phyloP scores from a whole-genome alignment of 1,140 invertebrate genomes.

The Paraescarpia echinospica region DNA sequence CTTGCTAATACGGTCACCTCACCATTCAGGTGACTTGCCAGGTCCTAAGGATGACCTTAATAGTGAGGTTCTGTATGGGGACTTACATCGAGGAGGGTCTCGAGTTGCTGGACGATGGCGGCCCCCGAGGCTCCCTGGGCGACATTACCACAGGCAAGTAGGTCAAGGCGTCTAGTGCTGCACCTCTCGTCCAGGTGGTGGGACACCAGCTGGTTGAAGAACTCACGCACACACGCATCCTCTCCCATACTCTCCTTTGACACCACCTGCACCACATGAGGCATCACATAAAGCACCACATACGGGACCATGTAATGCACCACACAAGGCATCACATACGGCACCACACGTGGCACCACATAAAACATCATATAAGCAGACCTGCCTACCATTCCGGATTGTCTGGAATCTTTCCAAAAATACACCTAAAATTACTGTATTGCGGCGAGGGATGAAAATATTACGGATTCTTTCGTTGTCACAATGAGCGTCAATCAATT shows the following conservation, averaged over 20 bases:
- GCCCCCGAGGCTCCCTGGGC: constrained; percentile 45
- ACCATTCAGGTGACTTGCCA: too few relatives aligned
- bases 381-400: too few relatives aligned
- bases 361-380: not conserved
- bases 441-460: too few relatives aligned
- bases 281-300: not conserved
- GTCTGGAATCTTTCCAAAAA: too few relatives aligned
- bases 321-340: not conserved
- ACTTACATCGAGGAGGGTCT: constrained; percentile 45
- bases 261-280: constrained; percentile 32
- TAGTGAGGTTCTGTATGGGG: not conserved
- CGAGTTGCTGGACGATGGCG: constrained; percentile 45
- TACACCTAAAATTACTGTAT: too few relatives aligned
- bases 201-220: constrained; percentile 41
- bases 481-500: too few relatives aligned
- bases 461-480: too few relatives aligned
- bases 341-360: not conserved
- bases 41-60: too few relatives aligned
- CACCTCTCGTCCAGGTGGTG: constrained; percentile 39
- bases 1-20: too few relatives aligned
- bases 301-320: not conserved
- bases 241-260: constrained; percentile 44
- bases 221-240: constrained; percentile 41
- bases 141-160: constrained; percentile 51
- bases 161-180: constrained; percentile 50